These are phyloP conservation scores for Triplophysa siluroides DNA, from an alignment of 2,113 vertebrate genomes.

Conservation along the genomic window DNA sequence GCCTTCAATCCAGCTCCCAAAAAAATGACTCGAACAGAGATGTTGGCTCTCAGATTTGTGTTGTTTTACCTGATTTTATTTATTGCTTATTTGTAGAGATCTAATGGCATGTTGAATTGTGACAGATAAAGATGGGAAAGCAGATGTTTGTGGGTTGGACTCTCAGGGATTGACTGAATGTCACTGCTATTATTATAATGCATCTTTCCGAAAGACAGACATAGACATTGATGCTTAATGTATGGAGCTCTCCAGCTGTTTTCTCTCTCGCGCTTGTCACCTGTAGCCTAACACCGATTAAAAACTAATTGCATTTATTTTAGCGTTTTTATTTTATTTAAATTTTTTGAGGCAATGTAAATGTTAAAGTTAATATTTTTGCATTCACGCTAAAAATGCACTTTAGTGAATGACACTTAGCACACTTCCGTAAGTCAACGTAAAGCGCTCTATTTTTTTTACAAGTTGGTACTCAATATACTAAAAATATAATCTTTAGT, in stretches of 20 bases:
- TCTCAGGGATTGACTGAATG: conserved; percentile 19
- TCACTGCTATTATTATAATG: conserved; percentile 37
- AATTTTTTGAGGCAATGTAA: no score
- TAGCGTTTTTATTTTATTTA: no score
- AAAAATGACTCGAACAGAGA: conserved; percentile 33
- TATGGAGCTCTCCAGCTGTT: conserved; percentile 19
- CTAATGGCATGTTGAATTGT: conserved; percentile 34
- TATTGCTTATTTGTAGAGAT: conserved; percentile 18
- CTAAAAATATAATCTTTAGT: no score
- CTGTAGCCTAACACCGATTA: not conserved
- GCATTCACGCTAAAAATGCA: no score
- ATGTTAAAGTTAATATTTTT: no score
- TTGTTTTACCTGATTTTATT: conserved; percentile 11
- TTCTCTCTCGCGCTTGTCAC: not conserved
- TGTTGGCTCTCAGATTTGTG: conserved; percentile 56
- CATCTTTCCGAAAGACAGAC: conserved; percentile 9
- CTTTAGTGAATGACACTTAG: no score
- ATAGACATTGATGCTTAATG: not conserved
- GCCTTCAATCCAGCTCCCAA: conserved; percentile 12
- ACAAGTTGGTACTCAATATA: no score
- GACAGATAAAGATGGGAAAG: conserved; percentile 29
- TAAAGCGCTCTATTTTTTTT: no score
- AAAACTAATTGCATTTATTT: not conserved
- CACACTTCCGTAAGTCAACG: no score
- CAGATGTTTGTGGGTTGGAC: conserved; percentile 41